Evolutionary conservation across 2,113 vertebrate species (phyloP), one percentile per base, ranked within the genome.

Genomic region (Hassar affinis): DNA sequence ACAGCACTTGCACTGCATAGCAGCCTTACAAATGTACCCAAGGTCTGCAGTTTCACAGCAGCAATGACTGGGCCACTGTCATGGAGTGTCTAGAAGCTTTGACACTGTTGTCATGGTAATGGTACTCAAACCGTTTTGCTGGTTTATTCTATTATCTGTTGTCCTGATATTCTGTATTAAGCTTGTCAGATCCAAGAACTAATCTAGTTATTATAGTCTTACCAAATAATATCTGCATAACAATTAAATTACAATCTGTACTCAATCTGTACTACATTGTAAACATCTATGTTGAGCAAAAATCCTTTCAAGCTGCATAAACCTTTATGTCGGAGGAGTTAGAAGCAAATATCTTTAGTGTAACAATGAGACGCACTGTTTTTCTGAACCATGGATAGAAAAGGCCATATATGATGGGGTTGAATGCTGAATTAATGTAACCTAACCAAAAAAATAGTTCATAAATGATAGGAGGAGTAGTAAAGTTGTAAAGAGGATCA

Each of bases 381-480:
- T 90, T 91, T 33, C 85, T 88, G 78, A 91, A 91, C 88, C 90
- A 90, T 12, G 90, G 90, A 61, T 91, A 91, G 79, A 90, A 88
- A 62, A 91, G 59, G 10, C 85, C 90, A 78, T 89, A 90, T 27
- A 91, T 90, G 1, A 91, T 85, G 42, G 90, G 90, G 61, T 91
- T 91, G 59, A 89, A 62, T 18, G 88, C 86, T 4, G 89, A 91
- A 78, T 91, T 90, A 51, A 89, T 87, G 74, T 90, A 90, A 10
- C 88, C 88, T 33, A 90, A 42, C 90, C 89, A 90, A 3, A 88
- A 20, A 86, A 90, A 87, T 0, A 80, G 75, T 18, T 89, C 88
- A 88, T 82, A 87, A 10, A 90, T 7, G 5, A 72, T 52, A 11
- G 47, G 22, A 61, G 87, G 89, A 2, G 86, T 89, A 35, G 78